Evolutionary conservation across 92 coral and sea anemone species (phyloP).

Genomic region (Actinernus sp.): DNA sequence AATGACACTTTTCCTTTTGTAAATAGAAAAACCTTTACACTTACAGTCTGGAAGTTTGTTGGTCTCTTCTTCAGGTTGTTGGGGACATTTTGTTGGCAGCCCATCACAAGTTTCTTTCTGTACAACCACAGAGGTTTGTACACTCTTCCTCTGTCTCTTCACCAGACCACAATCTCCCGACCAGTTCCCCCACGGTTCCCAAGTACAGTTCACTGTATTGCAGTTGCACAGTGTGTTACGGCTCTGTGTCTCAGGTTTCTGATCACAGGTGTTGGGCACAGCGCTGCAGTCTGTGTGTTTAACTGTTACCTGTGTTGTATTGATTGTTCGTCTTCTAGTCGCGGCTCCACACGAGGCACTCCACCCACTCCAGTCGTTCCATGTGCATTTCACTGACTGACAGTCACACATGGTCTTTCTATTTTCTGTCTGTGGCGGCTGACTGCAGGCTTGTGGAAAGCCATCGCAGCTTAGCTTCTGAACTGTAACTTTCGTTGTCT

Average conservation of each 20-base stretch:
- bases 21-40: neutral
- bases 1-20: too few species aligned
- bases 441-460: constrained; percentile 62
- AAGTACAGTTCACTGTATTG: constrained; percentile 64
- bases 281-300: constrained; percentile 66
- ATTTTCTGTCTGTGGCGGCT: constrained; percentile 54
- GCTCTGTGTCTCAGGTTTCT: constrained; percentile 66
- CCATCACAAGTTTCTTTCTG: constrained; percentile 76
- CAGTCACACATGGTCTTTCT: constrained; percentile 69
- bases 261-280: constrained; percentile 70
- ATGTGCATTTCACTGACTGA: constrained; percentile 60
- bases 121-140: constrained; percentile 50
- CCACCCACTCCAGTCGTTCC: constrained; percentile 73
- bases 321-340: constrained; percentile 52
- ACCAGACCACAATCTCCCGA: constrained; percentile 73
- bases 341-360: constrained; percentile 75
- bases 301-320: constrained; percentile 24
- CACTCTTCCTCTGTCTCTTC: constrained; percentile 59
- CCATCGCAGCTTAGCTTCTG: constrained; percentile 66
- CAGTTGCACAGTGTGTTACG: constrained; percentile 71
- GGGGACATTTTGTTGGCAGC: constrained; percentile 55
- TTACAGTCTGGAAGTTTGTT: constrained; percentile 35
- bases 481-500: constrained; percentile 47
- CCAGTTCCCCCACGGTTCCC: constrained; percentile 80
- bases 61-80: constrained; percentile 56